These are phyloP conservation scores for Netelia melanura DNA, from an alignment of 2,888 invertebrate species.

Conservation along the genomic window DNA sequence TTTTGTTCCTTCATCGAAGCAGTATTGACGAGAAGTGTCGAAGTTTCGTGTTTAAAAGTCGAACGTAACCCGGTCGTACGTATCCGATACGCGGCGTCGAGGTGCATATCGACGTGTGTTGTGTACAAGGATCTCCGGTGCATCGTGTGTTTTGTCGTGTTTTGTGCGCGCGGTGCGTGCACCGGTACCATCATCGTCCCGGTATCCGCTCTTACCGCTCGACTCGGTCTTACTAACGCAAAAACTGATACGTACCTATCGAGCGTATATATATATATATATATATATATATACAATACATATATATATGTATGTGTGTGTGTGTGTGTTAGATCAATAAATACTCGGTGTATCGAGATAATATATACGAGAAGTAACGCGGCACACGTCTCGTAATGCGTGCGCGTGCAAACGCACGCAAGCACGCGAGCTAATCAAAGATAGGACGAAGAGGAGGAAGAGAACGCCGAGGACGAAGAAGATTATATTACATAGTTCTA, in stretches of 20 bases:
- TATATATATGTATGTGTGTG: not conserved
- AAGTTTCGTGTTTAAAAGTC: not conserved
- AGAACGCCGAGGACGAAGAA: conserved; percentile 32
- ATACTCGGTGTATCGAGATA: conserved; percentile 10
- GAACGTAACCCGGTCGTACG: not conserved
- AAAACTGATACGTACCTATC: not conserved
- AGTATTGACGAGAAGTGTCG: not conserved
- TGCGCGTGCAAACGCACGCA: conserved; percentile 42
- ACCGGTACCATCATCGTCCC: conserved; percentile 17
- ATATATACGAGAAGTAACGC: conserved; percentile 21
- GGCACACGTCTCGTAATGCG: conserved; percentile 48
- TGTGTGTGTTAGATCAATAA: conserved; percentile 7
- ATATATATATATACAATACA: not conserved
- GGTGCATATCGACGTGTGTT: conserved; percentile 2
- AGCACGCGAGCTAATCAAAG: conserved; percentile 44
- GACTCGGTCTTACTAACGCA: not conserved
- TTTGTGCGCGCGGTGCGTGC: conserved; percentile 1
- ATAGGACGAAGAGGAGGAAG: conserved; percentile 35
- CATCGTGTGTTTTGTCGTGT: not conserved
- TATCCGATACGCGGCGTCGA: not conserved
- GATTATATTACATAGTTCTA: conserved; percentile 30
- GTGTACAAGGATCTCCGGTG: not conserved
- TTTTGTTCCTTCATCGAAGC: not conserved
- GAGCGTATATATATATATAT: not conserved
- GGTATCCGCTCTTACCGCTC: not conserved